A percentile compares a stretch with the other conserved stretches of the same genome.
phyloP scores from a whole-genome alignment of 2,888 invertebrate species.

The Aleiodes alternator region DNA sequence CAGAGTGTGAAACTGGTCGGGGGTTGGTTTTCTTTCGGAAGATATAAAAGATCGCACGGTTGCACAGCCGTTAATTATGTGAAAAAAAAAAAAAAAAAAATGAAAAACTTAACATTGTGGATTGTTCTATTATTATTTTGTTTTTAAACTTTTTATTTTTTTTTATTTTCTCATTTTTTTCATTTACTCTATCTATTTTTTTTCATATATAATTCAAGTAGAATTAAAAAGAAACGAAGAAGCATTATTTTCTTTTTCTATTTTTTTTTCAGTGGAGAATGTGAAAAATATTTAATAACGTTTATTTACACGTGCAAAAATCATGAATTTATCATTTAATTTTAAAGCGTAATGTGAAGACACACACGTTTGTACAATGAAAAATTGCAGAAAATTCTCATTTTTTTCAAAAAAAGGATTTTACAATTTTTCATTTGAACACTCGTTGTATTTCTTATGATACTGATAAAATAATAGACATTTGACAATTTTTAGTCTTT shows the following conservation, averaged over 20 bases:
- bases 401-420: too few species aligned
- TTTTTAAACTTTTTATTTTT: background rate
- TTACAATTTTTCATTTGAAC: too few species aligned
- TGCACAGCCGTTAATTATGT: constrained; percentile 64
- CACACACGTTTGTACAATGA: background rate
- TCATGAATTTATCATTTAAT: constrained; percentile 3
- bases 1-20: constrained; percentile 10
- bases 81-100: constrained; percentile 46
- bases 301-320: constrained; percentile 37
- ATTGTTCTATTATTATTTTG: constrained; percentile 6
- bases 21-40: constrained; percentile 57
- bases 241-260: background rate
- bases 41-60: constrained; percentile 61
- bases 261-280: constrained; percentile 21
- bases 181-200: background rate
- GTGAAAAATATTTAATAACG: constrained; percentile 31
- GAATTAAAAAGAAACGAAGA: constrained; percentile 23
- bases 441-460: too few species aligned
- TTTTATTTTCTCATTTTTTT: background rate
- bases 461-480: too few species aligned
- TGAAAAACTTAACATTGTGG: constrained; percentile 36
- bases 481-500: too few species aligned
- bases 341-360: constrained; percentile 27
- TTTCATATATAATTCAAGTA: constrained; percentile 3
- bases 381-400: background rate